phyloP scores from a whole-genome alignment of 2,888 invertebrate species.

The Rhingia campestris region DNA sequence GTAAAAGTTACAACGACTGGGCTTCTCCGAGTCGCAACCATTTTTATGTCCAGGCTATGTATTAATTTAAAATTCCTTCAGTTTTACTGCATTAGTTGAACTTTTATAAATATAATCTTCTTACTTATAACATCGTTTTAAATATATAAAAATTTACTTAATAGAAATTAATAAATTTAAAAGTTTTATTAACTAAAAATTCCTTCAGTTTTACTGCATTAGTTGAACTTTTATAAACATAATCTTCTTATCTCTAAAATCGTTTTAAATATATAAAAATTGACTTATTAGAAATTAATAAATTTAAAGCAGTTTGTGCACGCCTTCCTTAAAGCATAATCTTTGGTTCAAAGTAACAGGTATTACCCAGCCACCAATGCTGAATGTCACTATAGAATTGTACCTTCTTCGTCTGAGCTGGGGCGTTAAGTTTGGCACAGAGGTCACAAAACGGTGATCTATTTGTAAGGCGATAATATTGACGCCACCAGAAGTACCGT shows the following conservation, averaged over 20 bases:
- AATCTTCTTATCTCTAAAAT: background rate
- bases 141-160: background rate
- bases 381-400: constrained; percentile 79
- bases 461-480: constrained; percentile 82
- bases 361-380: constrained; percentile 80
- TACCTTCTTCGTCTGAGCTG: constrained; percentile 74
- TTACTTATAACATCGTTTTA: background rate
- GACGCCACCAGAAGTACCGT: constrained; percentile 87
- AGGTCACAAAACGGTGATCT: constrained; percentile 79
- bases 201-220: too few relatives aligned
- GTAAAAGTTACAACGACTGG: too few relatives aligned
- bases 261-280: background rate
- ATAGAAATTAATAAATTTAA: constrained; percentile 7
- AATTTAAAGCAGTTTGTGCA: background rate
- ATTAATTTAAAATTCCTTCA: too few relatives aligned
- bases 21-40: too few relatives aligned
- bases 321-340: constrained; percentile 74
- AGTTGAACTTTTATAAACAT: too few relatives aligned
- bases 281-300: background rate
- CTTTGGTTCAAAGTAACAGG: constrained; percentile 78
- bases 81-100: too few relatives aligned
- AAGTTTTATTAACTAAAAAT: background rate
- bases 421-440: constrained; percentile 79
- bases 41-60: too few relatives aligned
- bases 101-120: too few relatives aligned